These are phyloP conservation scores for Ceratosolen fusciceps DNA, from an alignment of 1,140 invertebrate genomes.

Conservation along the genomic window DNA sequence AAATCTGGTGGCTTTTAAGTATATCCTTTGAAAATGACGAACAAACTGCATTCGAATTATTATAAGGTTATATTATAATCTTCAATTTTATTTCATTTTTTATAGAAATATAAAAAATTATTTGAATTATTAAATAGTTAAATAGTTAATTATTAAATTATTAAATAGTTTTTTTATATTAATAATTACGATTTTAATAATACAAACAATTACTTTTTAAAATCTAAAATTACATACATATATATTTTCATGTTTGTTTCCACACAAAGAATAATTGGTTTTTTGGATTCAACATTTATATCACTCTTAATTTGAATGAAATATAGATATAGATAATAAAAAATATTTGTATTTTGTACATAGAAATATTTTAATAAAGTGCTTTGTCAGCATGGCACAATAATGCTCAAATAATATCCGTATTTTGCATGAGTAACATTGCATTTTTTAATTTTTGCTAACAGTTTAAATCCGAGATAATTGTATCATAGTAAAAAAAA, in stretches of 20 bases:
- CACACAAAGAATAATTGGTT: too few relatives aligned
- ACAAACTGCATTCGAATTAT: neutral
- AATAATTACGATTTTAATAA: too few relatives aligned
- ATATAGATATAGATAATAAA: neutral
- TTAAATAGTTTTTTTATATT: too few relatives aligned
- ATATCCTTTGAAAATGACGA: neutral
- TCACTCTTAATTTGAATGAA: too few relatives aligned
- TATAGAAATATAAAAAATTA: too few relatives aligned
- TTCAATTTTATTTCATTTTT: too few relatives aligned
- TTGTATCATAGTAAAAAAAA: neutral
- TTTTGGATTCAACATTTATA: too few relatives aligned
- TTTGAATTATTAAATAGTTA: neutral
- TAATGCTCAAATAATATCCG: neutral
- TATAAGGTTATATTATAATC: neutral
- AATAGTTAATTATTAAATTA: neutral
- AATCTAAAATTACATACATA: too few relatives aligned
- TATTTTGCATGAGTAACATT: constrained; percentile 4
- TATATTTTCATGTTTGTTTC: too few relatives aligned
- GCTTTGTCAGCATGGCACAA: neutral
- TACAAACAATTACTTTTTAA: too few relatives aligned
- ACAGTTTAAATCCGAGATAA: neutral
- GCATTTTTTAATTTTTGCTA: constrained; percentile 40
- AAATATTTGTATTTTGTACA: neutral
- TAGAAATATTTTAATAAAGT: constrained; percentile 25
- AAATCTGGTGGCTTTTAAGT: neutral